A percentile compares a stretch with the other conserved stretches of the same genome.
Evolutionary conservation across 2,888 invertebrate species (phyloP).

Genomic region (Dasysyrphus tricinctus): DNA sequence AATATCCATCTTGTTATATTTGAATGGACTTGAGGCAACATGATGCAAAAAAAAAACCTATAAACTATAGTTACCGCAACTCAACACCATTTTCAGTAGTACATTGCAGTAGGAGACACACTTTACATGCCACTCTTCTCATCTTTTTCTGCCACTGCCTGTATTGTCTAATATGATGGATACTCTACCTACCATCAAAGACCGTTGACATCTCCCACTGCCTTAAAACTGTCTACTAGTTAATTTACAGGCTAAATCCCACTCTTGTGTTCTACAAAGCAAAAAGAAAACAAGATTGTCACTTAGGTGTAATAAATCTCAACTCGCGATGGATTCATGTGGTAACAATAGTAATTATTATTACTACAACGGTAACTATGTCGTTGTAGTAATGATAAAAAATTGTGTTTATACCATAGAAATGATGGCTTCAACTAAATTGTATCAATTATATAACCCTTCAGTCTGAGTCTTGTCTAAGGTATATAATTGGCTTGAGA

Average conservation of each 20-base stretch:
- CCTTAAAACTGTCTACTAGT: conserved; percentile 8
- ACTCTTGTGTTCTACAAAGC: neutral
- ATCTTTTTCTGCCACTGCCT: conserved; percentile 8
- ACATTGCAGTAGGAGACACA: conserved; percentile 18
- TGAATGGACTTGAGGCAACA: neutral
- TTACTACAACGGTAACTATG: conserved; percentile 6
- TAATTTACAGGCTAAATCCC: conserved; percentile 19
- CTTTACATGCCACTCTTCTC: neutral
- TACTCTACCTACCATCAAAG: conserved; percentile 25
- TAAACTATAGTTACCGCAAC: conserved; percentile 51
- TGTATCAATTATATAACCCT: conserved; percentile 60
- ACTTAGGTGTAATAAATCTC: conserved; percentile 35
- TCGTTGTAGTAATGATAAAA: conserved; percentile 47
- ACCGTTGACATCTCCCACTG: conserved; percentile 63
- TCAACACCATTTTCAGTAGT: conserved; percentile 40
- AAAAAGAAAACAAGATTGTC: conserved; percentile 10
- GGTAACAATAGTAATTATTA: conserved; percentile 35
- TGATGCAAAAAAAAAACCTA: conserved; percentile 13
- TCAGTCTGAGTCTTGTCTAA: neutral
- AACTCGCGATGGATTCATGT: conserved; percentile 19
- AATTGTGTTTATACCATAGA: neutral
- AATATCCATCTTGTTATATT: neutral
- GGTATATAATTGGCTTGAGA: conserved; percentile 64
- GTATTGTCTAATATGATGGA: conserved; percentile 12
- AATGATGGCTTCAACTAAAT: conserved; percentile 30